phyloP scores from a whole-genome alignment of 2,113 vertebrate species.

The Pangasianodon gigas region DNA sequence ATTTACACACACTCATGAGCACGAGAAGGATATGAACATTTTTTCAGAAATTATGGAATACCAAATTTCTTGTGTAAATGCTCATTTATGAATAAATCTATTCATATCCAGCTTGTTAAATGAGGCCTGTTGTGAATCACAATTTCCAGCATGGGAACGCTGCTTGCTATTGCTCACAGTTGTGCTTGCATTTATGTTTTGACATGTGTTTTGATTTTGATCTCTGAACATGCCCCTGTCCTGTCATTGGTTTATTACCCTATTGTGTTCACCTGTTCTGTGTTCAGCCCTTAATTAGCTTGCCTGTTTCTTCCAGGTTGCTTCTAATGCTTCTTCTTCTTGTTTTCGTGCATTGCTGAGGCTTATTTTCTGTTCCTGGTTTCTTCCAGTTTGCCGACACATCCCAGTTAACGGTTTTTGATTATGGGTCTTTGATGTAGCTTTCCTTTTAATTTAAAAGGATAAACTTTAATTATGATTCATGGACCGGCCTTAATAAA shows the following conservation, averaged over 20 bases:
- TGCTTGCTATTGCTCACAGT: no score
- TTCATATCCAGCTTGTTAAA: no score
- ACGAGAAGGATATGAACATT: no score
- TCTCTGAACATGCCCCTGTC: no score
- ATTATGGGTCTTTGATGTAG: neutral
- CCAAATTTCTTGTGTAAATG: no score
- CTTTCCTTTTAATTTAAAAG: neutral
- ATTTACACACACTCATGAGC: no score
- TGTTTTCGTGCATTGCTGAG: neutral
- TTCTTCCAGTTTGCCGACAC: neutral
- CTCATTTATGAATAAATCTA: no score
- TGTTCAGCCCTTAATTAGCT: neutral
- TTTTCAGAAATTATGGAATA: no score
- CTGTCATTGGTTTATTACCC: neutral
- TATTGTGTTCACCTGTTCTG: neutral
- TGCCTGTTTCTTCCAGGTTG: neutral
- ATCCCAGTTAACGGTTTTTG: neutral
- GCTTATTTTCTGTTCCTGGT: neutral
- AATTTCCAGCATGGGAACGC: no score
- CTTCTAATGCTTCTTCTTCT: neutral
- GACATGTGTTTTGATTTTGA: no score
- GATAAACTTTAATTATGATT: neutral
- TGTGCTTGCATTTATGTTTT: no score
- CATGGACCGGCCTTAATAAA: neutral
- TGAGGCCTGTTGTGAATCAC: no score